Base-by-base conservation (phyloP, 37 sponge, comb jelly and placozoan species). In the Hexactinellida sp. region DNA sequence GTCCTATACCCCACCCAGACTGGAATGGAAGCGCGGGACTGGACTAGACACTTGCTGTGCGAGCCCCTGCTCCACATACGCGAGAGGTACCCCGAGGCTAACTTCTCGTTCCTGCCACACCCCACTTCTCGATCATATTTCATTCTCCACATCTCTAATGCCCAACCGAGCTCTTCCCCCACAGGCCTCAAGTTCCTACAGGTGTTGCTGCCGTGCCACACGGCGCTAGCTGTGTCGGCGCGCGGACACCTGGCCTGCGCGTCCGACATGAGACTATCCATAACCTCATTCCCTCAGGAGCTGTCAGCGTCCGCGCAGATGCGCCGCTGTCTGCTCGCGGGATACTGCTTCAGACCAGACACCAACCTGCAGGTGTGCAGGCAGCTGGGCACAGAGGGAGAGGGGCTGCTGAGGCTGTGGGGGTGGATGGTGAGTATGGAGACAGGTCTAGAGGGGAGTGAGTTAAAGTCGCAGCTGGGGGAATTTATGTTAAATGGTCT, bases 21-120 rank as follows among this genome's bases (percentile, higher is more conserved):
- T 10, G 76, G 76, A n/a, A 7, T 21, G 34, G 32, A 63, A 63
- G 5, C 21, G 5, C 21, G 5, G 1, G 76, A 63, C 34, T 63
- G 25, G 32, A 1, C 30, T 1, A 5, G 76, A 3, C 3, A 63
- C 34, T n/a, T 63, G 28, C 3, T 63, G 3, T 32, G 76, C 13
- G 76, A 63, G 76, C 25, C 25, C 3, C 76, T 63, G 76, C 76
- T 21, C 13, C 1, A 10, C 76, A 63, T 63, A 10, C 76, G 13
- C 34, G 34, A 3, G 25, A n/a, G 3, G 28, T 28, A 63, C 13
- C 76, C 76, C 30, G 21, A 10, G 19, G 3, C 76, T 63, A 7
- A 23, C 76, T 63, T 63, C 76, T 32, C 76, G 3, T 63, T 63
- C 76, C 76, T 63, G 34, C 76, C 76, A 7, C 76, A 63, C 76